phyloP scores from a whole-genome alignment of 53 echinoderm and acorn worm species.

The Hippasteria phrygiana region DNA sequence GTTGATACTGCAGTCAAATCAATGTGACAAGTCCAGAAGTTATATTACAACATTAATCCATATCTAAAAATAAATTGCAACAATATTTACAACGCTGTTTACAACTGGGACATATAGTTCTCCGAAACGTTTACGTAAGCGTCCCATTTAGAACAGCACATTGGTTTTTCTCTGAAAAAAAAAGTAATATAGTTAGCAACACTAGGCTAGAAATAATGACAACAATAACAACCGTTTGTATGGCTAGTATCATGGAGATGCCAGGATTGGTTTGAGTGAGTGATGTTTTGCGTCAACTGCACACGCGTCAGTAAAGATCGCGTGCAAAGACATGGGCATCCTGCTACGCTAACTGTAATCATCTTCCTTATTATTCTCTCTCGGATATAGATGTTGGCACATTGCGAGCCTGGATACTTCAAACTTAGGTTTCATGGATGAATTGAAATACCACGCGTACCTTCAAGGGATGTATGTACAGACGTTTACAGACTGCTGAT shows the following conservation, averaged over 20 bases:
- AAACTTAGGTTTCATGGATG: neutral
- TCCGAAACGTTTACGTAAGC: neutral
- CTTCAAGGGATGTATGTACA: neutral
- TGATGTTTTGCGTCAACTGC: neutral
- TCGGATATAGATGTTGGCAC: neutral
- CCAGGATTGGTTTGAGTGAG: neutral
- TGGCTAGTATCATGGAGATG: neutral
- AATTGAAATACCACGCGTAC: neutral
- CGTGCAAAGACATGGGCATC: neutral
- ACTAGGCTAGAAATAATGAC: neutral
- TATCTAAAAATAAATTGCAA: neutral
- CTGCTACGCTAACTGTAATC: neutral
- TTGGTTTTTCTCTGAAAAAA: neutral
- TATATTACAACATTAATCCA: too few relatives aligned
- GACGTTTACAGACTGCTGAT: neutral
- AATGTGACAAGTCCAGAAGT: too few relatives aligned
- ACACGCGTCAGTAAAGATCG: neutral
- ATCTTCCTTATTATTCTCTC: neutral
- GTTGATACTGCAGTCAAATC: too few relatives aligned
- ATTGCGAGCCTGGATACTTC: neutral
- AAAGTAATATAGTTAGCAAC: neutral
- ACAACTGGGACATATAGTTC: neutral
- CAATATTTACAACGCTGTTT: neutral
- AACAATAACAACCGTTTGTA: neutral
- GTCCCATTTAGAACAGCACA: neutral